phyloP scores from a whole-genome alignment of 2,888 invertebrate species.

The Omphaloscelis lunosa region DNA sequence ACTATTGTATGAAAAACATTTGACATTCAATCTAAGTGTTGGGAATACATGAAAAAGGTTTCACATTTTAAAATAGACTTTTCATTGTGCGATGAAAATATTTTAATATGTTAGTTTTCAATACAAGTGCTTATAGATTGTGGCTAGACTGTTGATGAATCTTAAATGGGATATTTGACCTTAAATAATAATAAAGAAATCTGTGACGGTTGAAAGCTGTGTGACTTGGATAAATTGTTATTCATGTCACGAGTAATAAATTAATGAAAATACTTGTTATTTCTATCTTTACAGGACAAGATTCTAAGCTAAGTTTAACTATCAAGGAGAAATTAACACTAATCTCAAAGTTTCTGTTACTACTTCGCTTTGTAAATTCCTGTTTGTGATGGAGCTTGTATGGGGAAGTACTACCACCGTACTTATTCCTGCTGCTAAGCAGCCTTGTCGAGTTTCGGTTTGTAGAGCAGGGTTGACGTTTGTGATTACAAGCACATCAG shows the following conservation, averaged over 20 bases:
- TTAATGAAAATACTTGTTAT: conserved; percentile 35
- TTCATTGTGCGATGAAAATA: conserved; percentile 6
- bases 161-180: conserved; percentile 31
- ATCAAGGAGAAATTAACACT: neutral
- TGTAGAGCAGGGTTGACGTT: neutral
- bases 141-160: conserved; percentile 5
- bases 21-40: neutral
- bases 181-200: conserved; percentile 1
- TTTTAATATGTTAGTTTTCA: conserved; percentile 3
- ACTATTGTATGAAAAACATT: neutral
- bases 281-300: conserved; percentile 3
- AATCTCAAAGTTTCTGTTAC: neutral
- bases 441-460: neutral
- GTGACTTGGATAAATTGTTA: conserved; percentile 46
- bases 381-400: neutral
- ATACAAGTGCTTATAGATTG: neutral
- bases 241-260: conserved; percentile 27
- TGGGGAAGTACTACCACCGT: neutral
- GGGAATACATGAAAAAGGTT: conserved; percentile 11
- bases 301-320: neutral
- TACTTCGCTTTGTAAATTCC: neutral
- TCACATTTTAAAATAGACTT: neutral
- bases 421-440: neutral
- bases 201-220: conserved; percentile 16
- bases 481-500: neutral